Conservation (phyloP, 64 coral and sea anemone species). For the Orbicella faveolata region DNA sequence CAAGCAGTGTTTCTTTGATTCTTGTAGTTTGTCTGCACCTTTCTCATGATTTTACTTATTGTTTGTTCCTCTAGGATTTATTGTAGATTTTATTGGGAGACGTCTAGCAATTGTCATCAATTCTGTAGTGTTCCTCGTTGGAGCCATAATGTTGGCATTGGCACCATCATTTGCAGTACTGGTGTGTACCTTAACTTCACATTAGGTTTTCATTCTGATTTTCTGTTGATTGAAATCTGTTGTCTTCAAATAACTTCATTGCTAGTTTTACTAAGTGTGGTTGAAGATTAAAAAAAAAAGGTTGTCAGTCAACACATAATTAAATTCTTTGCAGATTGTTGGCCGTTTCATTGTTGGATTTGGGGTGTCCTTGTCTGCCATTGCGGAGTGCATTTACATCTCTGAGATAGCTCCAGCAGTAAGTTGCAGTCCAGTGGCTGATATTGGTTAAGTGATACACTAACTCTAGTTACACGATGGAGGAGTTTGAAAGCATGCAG, state of each 20-base stretch:
- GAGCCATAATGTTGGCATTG: conserved; percentile 78
- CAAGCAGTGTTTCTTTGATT: too few species aligned
- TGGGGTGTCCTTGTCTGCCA: conserved; percentile 92
- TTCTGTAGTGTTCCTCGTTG: conserved; percentile 78
- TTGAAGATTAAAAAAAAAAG: too few species aligned
- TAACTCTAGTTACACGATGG: too few species aligned
- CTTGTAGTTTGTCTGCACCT: too few species aligned
- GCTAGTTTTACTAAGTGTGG: too few species aligned
- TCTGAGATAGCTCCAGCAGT: conserved; percentile 97
- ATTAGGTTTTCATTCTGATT: neutral
- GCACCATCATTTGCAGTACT: conserved; percentile 79
- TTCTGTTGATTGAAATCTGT: neutral
- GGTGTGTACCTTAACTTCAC: conserved; percentile 38
- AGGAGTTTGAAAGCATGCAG: too few species aligned
- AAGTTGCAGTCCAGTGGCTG: conserved; percentile 24
- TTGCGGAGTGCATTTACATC: conserved; percentile 97
- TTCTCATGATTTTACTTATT: neutral
- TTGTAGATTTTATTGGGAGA: conserved; percentile 91
- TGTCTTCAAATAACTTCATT: neutral
- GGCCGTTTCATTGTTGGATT: conserved; percentile 93
- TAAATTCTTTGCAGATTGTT: conserved; percentile 59
- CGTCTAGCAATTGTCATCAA: conserved; percentile 91
- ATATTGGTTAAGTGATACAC: neutral
- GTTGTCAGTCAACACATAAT: too few species aligned
- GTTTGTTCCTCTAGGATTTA: conserved; percentile 58